phyloP scores from a whole-genome alignment of 2,888 invertebrate species.

The Chrysomela aeneicollis region DNA sequence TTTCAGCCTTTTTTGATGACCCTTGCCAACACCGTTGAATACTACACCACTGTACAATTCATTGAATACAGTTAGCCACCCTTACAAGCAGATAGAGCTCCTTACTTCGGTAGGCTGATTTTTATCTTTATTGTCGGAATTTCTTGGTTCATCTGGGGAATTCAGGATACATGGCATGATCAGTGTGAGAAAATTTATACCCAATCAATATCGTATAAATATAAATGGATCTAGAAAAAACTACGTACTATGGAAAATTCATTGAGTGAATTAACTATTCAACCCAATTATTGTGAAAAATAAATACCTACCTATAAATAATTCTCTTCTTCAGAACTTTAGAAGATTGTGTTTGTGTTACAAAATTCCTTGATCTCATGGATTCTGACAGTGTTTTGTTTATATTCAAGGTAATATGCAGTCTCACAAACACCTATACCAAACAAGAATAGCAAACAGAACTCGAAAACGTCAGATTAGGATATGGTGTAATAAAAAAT shows the following conservation, averaged over 20 bases:
- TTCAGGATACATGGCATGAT: slow-evolving; percentile 18
- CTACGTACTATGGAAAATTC: too few species aligned
- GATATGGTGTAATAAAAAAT: neutral
- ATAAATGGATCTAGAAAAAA: too few species aligned
- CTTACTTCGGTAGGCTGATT: slow-evolving; percentile 25
- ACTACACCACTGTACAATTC: slow-evolving; percentile 6
- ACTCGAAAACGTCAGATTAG: neutral
- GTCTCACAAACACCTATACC: neutral
- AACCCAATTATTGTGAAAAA: too few species aligned
- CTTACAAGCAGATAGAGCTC: slow-evolving; percentile 26
- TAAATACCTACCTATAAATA: too few species aligned
- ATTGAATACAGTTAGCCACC: slow-evolving; percentile 29
- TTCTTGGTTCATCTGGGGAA: slow-evolving; percentile 20
- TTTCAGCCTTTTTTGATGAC: too few species aligned
- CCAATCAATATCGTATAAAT: too few species aligned
- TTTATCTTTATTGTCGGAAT: slow-evolving; percentile 33
- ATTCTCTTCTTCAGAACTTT: too few species aligned
- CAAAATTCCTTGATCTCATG: neutral
- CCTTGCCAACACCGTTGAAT: too few species aligned
- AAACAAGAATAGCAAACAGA: neutral
- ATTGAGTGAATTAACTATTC: too few species aligned
- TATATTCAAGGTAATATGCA: neutral
- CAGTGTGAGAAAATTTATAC: too few species aligned
- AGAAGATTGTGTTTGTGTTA: too few species aligned
- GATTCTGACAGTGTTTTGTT: neutral